Conservation (phyloP, 1,140 invertebrate genomes). For the Drosophila tsacasi region DNA sequence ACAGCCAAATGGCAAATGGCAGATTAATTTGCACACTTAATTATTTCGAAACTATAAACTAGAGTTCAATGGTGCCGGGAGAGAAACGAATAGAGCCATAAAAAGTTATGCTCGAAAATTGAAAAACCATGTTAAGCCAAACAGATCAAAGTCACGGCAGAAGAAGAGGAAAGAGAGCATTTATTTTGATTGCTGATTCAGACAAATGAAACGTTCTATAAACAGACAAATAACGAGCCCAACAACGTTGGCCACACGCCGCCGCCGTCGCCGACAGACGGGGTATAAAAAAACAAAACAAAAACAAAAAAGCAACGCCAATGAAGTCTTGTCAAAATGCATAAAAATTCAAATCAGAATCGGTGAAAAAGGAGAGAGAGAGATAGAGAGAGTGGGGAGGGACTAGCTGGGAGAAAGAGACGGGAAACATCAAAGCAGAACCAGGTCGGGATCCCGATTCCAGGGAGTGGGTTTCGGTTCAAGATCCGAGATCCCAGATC, state of each 20-base stretch:
- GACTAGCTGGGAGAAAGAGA: conserved; percentile 5
- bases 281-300: conserved; percentile 1
- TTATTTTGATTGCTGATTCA: conserved; percentile 74
- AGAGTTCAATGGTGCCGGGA: conserved; percentile 27
- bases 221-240: conserved; percentile 60
- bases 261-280: conserved; percentile 2
- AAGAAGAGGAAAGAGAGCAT: conserved; percentile 30
- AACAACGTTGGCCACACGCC: conserved; percentile 62
- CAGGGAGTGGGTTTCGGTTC: conserved; percentile 34
- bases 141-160: conserved; percentile 48
- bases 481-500: conserved; percentile 5
- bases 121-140: conserved; percentile 72
- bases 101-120: conserved; percentile 78
- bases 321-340: conserved; percentile 71
- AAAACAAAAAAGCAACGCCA: conserved; percentile 28
- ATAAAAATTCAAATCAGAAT: conserved; percentile 79
- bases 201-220: conserved; percentile 78
- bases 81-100: conserved; percentile 72
- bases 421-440: conserved; percentile 67
- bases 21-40: conserved; percentile 64
- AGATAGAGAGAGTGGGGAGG: background rate
- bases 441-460: conserved; percentile 28
- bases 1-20: conserved; percentile 42
- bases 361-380: conserved; percentile 13
- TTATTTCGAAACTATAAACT: conserved; percentile 48